Percentiles rank a stretch among this genome's conserved stretches.
Conservation (phyloP, 2,797 vertebrate genomes). For the Oreortyx pictus region DNA sequence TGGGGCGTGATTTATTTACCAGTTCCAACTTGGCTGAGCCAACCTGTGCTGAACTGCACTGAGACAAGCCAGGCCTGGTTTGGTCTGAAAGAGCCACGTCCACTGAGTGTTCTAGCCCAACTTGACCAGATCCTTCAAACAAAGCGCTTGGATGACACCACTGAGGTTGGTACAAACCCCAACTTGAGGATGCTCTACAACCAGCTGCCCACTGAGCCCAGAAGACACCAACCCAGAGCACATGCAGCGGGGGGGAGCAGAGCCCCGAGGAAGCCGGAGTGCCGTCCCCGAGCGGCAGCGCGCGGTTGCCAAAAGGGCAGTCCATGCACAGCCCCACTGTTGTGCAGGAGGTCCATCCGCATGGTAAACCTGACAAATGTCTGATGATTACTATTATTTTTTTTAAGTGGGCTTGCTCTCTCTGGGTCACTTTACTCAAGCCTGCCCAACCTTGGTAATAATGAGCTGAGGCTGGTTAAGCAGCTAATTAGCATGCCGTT, state of each 20-base stretch:
- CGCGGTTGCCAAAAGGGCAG: not conserved
- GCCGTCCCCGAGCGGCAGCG: too few relatives aligned
- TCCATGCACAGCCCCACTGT: not conserved
- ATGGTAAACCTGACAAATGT: slow-evolving; percentile 35
- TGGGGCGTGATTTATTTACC: not conserved
- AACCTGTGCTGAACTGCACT: not conserved
- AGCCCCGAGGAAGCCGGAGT: not conserved
- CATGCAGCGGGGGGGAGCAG: not conserved
- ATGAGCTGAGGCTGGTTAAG: slow-evolving; percentile 79
- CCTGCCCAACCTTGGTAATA: slow-evolving; percentile 69
- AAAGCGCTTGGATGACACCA: not conserved
- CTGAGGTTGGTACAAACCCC: not conserved
- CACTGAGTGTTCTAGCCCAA: not conserved
- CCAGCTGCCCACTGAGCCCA: too few relatives aligned
- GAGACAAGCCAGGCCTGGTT: not conserved
- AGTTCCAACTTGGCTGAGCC: not conserved
- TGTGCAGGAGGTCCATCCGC: slow-evolving; percentile 20
- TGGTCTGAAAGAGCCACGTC: not conserved
- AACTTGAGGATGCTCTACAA: too few relatives aligned
- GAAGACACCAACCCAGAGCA: not conserved
- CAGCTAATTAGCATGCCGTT: slow-evolving; percentile 87
- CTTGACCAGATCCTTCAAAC: not conserved
- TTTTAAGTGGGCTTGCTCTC: slow-evolving; percentile 39
- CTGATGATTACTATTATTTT: slow-evolving; percentile 60
- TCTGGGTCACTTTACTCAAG: slow-evolving; percentile 57